Conservation (phyloP, 2,888 invertebrate species). For the Branchellion lobata region DNA sequence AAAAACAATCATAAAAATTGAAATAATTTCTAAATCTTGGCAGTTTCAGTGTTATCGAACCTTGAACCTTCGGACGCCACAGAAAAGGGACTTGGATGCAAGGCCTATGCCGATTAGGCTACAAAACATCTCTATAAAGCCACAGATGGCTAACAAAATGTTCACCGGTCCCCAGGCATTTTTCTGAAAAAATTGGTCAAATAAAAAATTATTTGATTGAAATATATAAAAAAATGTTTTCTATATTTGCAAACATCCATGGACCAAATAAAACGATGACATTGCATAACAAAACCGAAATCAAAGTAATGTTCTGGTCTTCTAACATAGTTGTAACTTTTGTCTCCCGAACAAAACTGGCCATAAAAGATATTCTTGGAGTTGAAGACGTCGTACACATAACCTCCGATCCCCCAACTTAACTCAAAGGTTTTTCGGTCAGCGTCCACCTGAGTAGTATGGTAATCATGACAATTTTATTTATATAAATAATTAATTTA, state of each 20-base stretch:
- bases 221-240: not conserved
- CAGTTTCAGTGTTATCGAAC: no score
- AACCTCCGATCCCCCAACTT: not conserved
- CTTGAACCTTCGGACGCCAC: constrained; percentile 25
- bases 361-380: not conserved
- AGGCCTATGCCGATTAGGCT: constrained; percentile 10
- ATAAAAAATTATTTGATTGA: not conserved
- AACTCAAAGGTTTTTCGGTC: not conserved
- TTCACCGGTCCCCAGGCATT: constrained; percentile 39
- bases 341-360: constrained; percentile 32
- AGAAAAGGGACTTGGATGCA: constrained; percentile 25
- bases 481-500: no score
- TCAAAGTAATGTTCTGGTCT: no score
- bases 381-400: constrained; percentile 23
- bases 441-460: not conserved
- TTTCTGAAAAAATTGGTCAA: not conserved
- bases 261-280: no score
- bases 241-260: not conserved
- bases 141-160: constrained; percentile 28
- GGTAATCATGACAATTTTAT: no score
- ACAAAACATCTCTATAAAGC: constrained; percentile 21
- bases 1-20: not conserved
- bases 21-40: not conserved
- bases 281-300: no score
- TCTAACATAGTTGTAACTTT: not conserved